Evolutionary conservation across 2,888 invertebrate genomes (phyloP), one percentile per base, ranked within the genome.

Genomic region (Alentia gelatinosa): DNA sequence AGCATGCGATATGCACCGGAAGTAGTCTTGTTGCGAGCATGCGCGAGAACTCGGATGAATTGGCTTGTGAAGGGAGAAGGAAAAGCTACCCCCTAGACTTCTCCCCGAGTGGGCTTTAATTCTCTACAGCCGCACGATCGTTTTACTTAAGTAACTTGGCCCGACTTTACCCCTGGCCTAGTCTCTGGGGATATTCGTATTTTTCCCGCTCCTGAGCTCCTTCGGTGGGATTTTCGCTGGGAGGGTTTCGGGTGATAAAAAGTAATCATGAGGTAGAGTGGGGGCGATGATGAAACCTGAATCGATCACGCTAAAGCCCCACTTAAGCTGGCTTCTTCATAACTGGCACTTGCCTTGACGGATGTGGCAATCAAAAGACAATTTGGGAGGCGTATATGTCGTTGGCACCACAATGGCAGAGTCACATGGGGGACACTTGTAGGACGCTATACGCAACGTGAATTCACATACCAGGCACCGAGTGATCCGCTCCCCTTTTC

Each of bases 1-100:
- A 30, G 68, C 68, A 68, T 68, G 68, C 68, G 68, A 68, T 68
- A 68, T 68, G 68, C 68, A 68, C 68, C 68, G 68, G 68, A 68
- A 68, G 68, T 68, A 68, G 30, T 68, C 68, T 30, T 68, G 68
- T 68, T n/a, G 68, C 68, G 26, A 30, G 68, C 68, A 30, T 68
- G 68, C 33, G 26, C 68, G 30, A 12, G 68, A 30, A 30, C 68
- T 1, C 68, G n/a, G 68, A 68, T 68, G 68, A 68, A 68, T 68
- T 68, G 68, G 30, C 30, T 68, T 56, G 56, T n/a, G 56, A 56
- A n/a, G 47, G 56, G n/a, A 56, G n/a, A 56, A 56, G n/a, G 56
- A 19, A 56, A n/a, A 56, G 56, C 23, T 56, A 56, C 19, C 56
- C 56, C n/a, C 56, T 56, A 56, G 56, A n/a, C 47, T 56, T 19